Evolutionary conservation across 2,888 invertebrate genomes (phyloP).

Genomic region (Xiphydria camelus): DNA sequence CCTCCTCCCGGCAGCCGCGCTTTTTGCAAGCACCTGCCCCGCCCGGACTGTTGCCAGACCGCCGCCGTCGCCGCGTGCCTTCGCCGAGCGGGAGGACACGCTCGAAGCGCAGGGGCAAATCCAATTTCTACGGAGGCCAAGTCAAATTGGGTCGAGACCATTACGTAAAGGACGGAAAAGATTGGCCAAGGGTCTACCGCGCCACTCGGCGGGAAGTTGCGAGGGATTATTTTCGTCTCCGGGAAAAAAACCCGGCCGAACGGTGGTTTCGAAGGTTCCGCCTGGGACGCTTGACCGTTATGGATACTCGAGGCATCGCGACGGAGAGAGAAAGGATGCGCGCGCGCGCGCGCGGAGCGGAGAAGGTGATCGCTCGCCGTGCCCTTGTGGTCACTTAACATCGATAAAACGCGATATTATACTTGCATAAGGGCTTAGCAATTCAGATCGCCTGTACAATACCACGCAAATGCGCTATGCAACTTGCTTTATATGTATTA

Average conservation of each 20-base stretch:
- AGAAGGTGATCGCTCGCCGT: no score
- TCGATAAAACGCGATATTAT: constrained; percentile 24
- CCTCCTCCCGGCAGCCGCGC: constrained; percentile 10
- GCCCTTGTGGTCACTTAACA: no score
- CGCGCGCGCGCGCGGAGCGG: background rate
- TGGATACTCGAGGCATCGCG: background rate
- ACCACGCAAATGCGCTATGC: constrained; percentile 36
- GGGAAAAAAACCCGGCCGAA: no score
- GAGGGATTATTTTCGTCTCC: no score
- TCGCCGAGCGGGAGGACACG: no score
- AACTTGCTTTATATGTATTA: constrained; percentile 49
- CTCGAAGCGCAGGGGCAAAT: no score
- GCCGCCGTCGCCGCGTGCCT: no score
- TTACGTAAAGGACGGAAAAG: no score
- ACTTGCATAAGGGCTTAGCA: constrained; percentile 34
- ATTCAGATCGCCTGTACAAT: constrained; percentile 31
- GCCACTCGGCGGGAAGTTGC: no score
- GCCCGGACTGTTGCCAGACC: constrained; percentile 24
- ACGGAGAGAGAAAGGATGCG: background rate
- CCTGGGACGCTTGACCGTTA: constrained; percentile 11
- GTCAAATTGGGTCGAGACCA: no score
- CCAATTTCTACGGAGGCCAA: no score
- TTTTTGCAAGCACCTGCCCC: constrained; percentile 37
- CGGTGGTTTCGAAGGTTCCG: constrained; percentile 14
- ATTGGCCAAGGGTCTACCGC: no score